These are phyloP conservation scores for Dynastes grantii DNA, from an alignment of 2,888 invertebrate genomes.

Conservation along the genomic window DNA sequence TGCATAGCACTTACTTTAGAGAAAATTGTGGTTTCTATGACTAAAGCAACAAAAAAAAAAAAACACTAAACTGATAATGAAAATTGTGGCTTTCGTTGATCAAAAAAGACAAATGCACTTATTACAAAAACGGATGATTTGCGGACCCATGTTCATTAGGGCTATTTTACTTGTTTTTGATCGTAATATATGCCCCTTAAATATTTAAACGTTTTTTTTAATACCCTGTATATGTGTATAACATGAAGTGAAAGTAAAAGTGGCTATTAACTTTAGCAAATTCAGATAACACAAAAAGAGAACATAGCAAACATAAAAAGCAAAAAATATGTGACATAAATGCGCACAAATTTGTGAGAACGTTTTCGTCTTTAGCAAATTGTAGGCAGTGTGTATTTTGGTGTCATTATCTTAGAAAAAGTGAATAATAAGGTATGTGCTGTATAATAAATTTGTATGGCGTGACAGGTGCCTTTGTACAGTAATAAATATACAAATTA, in stretches of 20 bases:
- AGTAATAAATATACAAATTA: conserved; percentile 6
- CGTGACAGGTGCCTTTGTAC: conserved; percentile 19
- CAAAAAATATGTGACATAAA: conserved; percentile 47
- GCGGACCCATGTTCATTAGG: too few relatives aligned
- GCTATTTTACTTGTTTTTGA: too few relatives aligned
- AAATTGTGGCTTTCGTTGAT: too few relatives aligned
- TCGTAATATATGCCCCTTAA: too few relatives aligned
- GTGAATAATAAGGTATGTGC: conserved; percentile 21
- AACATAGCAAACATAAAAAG: conserved; percentile 56
- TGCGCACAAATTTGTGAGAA: conserved; percentile 4
- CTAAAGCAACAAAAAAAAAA: too few relatives aligned
- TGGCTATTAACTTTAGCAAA: conserved; percentile 21
- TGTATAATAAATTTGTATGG: not conserved
- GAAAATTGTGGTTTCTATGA: too few relatives aligned
- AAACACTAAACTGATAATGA: too few relatives aligned
- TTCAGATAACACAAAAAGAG: conserved; percentile 6
- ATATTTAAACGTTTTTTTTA: too few relatives aligned
- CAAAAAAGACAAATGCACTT: too few relatives aligned
- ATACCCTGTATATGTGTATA: too few relatives aligned
- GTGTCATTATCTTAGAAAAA: conserved; percentile 21
- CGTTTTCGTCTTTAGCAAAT: not conserved
- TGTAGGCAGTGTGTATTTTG: conserved; percentile 7
- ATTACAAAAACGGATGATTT: too few relatives aligned
- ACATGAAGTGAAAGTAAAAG: not conserved
- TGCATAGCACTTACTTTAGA: too few relatives aligned